Base-by-base conservation (phyloP, 2,888 invertebrate genomes). In the Lymantria monacha region DNA sequence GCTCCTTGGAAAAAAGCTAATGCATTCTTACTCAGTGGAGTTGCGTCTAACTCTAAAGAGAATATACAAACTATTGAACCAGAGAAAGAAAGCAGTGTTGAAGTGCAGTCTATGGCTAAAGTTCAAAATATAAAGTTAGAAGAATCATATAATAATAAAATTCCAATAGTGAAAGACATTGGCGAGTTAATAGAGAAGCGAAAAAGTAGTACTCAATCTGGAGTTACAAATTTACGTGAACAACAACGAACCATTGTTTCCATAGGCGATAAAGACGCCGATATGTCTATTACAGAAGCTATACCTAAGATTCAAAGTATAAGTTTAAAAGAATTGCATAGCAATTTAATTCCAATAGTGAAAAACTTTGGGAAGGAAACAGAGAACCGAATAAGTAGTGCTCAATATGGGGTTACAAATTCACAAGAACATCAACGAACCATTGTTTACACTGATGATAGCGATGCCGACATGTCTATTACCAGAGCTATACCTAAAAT, bases 251-350 rank as follows among this genome's bases (percentile, higher is more conserved):
- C 57, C 0, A 12, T 49, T 10, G 14, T 61, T 0, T 54, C 45
- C 7, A 45, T 49, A 33, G 49, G 61, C 13, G 36, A 47, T 1
- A n/a, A 42, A 0, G 40, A 62, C 15, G 22, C 22, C 22, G 45
- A 45, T n/a, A 51, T 62, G n/a, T 54, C 62, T 8, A 41, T 58
- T 0, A 62, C 63, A 0, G 50, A 62, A 42, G 53, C 63, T 0
- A 7, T 66, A 42, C 50, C 59, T 1, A n/a, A n/a, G n/a, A n/a
- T n/a, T n/a, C n/a, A n/a, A n/a, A n/a, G n/a, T n/a, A n/a, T n/a
- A n/a, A n/a, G n/a, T n/a, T n/a, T n/a, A n/a, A n/a, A n/a, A n/a
- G n/a, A n/a, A n/a, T n/a, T n/a, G n/a, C n/a, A n/a, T n/a, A n/a
- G n/a, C n/a, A n/a, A n/a, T n/a, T n/a, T n/a, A n/a, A n/a, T n/a